Percentiles rank a stretch among this genome's conserved stretches.
These are phyloP conservation scores for Eonycteris spelaea DNA, from an alignment of 2,113 vertebrate species.

Conservation along the genomic window DNA sequence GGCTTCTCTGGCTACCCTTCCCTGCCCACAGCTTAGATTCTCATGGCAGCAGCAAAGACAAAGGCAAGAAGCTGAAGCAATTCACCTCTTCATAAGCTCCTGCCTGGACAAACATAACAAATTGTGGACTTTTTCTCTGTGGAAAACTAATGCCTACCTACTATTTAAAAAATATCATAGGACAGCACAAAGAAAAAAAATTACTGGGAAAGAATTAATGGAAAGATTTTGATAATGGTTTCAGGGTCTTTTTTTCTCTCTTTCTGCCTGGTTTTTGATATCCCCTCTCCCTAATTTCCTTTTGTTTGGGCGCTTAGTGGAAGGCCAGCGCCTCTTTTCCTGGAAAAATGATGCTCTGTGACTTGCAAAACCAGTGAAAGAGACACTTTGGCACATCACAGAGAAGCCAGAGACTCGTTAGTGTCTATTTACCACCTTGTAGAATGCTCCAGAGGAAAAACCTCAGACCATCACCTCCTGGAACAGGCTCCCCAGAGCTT, in stretches of 20 bases:
- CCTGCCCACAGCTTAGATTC: not conserved
- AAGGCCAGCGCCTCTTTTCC: not conserved
- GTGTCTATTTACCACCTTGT: not conserved
- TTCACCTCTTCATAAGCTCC: not conserved
- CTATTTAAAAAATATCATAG: not conserved
- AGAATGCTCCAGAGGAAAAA: conserved; percentile 30
- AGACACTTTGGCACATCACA: not conserved
- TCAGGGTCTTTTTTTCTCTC: not conserved
- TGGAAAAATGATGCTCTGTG: not conserved
- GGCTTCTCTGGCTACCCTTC: not conserved
- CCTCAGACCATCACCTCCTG: not conserved
- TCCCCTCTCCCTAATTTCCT: not conserved
- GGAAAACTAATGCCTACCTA: not conserved
- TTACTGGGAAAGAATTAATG: not conserved
- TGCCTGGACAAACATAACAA: not conserved
- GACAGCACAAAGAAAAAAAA: not conserved
- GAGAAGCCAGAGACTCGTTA: conserved; percentile 5
- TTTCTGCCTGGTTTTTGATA: not conserved
- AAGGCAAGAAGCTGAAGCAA: not conserved
- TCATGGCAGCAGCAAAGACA: not conserved
- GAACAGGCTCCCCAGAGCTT: not conserved
- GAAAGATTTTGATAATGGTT: not conserved
- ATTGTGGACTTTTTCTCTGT: not conserved
- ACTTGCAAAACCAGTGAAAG: not conserved
- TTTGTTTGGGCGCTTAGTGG: not conserved